phyloP scores from a whole-genome alignment of 2,888 invertebrate genomes.

The Calliopum simillimum region DNA sequence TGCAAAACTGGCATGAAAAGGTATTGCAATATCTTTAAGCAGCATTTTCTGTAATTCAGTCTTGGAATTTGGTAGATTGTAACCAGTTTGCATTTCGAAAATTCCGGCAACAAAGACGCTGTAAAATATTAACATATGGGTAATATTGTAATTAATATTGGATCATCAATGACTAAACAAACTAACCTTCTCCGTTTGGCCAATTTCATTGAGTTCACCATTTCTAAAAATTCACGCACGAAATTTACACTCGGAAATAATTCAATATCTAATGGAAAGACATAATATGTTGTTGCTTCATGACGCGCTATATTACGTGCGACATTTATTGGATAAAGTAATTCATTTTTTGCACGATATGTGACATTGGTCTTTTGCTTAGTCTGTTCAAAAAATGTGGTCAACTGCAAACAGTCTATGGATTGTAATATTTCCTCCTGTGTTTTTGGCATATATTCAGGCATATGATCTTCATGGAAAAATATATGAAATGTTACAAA shows the following conservation, averaged over 20 bases:
- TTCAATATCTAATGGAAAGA: conserved; percentile 86
- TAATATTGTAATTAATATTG: no score
- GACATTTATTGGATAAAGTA: conserved; percentile 87
- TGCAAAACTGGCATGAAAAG: no score
- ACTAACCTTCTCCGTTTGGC: no score
- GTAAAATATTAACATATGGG: no score
- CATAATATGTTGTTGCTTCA: conserved; percentile 79
- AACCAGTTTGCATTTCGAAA: no score
- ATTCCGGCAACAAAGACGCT: no score
- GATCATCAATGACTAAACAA: no score
- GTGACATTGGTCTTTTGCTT: background rate
- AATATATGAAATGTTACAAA: conserved; percentile 74
- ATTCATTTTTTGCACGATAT: conserved; percentile 66
- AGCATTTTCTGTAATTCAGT: no score
- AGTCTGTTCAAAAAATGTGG: conserved; percentile 7
- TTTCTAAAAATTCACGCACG: conserved; percentile 78
- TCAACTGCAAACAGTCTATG: background rate
- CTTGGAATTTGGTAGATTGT: no score
- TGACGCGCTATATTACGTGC: conserved; percentile 85
- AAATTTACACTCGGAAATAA: conserved; percentile 84
- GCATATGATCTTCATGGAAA: conserved; percentile 71
- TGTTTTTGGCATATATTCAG: conserved; percentile 56
- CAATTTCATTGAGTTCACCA: conserved; percentile 69
- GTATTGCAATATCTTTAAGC: no score
- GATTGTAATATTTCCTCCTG: background rate